Evolutionary conservation across 53 echinoderm and acorn worm species (phyloP).

Genomic region (Hippasteria phrygiana): DNA sequence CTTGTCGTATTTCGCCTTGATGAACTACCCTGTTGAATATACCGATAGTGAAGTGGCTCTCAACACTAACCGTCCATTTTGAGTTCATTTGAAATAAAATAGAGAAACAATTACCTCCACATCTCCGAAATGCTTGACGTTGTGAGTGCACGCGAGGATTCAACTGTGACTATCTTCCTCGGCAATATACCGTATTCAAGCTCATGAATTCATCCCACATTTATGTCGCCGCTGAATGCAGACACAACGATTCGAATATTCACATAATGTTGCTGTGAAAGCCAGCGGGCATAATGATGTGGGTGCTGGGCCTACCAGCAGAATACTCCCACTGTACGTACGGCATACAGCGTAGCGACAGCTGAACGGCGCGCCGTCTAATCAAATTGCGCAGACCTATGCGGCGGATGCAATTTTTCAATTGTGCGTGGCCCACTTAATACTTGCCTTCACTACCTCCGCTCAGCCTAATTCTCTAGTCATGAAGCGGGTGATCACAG

Average conservation of each 20-base stretch:
- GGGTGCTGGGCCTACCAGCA: background rate
- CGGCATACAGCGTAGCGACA: background rate
- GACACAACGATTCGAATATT: no score
- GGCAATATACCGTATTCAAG: no score
- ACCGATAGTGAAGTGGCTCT: background rate
- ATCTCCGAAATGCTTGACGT: no score
- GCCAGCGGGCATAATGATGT: background rate
- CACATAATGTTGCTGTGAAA: background rate
- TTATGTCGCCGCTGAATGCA: no score
- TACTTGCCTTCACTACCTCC: background rate
- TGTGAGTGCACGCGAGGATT: no score
- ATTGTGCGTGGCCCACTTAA: background rate
- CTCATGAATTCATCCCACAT: no score
- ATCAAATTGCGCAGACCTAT: background rate
- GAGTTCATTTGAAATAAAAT: no score
- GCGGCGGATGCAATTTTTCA: background rate
- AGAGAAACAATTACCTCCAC: no score
- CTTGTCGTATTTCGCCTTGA: background rate
- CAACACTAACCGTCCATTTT: background rate
- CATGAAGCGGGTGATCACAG: background rate
- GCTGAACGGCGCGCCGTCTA: background rate
- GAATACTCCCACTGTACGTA: background rate
- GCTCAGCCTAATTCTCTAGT: background rate
- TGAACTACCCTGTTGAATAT: background rate
- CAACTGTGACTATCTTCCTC: no score